Conservation (phyloP, 2,113 vertebrate genomes). For the Tachuris rubrigastra region DNA sequence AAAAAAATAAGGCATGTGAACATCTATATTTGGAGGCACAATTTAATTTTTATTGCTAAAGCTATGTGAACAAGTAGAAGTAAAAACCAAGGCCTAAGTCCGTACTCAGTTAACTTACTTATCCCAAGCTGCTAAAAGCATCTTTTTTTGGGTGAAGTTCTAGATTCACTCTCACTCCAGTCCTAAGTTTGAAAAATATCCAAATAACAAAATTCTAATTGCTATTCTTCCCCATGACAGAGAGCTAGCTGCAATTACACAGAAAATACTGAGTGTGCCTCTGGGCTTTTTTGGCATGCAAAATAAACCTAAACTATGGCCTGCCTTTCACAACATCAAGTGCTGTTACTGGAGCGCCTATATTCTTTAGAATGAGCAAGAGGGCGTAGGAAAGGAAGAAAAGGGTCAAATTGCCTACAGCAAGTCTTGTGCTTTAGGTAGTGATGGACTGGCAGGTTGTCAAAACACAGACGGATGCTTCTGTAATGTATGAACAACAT, state of each 20-base stretch:
- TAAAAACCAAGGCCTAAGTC: background rate
- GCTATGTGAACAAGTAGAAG: background rate
- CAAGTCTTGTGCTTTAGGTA: conserved; percentile 31
- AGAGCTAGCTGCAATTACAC: background rate
- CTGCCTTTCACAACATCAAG: conserved; percentile 15
- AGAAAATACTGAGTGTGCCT: background rate
- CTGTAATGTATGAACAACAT: conserved; percentile 6
- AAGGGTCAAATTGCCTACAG: conserved; percentile 38
- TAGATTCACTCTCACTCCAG: background rate
- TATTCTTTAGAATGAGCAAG: conserved; percentile 1
- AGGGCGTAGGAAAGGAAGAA: conserved; percentile 48
- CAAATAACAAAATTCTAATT: background rate
- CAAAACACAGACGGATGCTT: conserved; percentile 33
- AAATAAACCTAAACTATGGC: background rate
- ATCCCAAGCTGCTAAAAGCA: background rate
- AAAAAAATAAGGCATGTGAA: background rate
- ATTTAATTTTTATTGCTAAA: background rate
- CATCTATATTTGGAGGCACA: background rate
- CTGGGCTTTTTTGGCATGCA: background rate
- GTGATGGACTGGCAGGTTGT: conserved; percentile 47
- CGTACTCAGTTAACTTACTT: background rate
- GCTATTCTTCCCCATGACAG: background rate
- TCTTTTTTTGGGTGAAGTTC: background rate
- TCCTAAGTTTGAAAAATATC: background rate
- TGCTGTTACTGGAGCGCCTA: background rate